Conservation (phyloP, 2,113 vertebrate species). For the Uropsilus gracilis region DNA sequence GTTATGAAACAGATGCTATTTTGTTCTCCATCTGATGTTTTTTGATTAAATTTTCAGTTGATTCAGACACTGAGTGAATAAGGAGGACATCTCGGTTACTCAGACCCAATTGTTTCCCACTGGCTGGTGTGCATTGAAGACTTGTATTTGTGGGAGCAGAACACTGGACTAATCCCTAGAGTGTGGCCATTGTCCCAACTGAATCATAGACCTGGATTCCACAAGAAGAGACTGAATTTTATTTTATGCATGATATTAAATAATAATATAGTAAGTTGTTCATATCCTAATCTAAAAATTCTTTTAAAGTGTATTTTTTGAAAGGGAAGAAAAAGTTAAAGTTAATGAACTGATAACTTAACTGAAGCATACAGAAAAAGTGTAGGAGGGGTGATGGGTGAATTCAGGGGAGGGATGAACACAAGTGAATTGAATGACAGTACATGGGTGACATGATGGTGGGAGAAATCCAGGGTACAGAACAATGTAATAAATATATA, state of each 20-base stretch:
- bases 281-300: not conserved
- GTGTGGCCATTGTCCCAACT: rapidly evolving
- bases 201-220: not conserved
- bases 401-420: too few species aligned
- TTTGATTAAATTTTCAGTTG: not conserved
- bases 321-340: too few species aligned
- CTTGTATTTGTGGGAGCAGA: not conserved
- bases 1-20: not conserved
- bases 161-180: not conserved
- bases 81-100: not conserved
- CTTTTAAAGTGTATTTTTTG: not conserved
- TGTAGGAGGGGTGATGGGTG: too few species aligned
- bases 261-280: not conserved
- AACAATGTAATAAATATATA: too few species aligned
- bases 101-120: not conserved
- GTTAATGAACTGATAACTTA: too few species aligned
- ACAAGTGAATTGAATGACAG: too few species aligned
- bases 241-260: not conserved
- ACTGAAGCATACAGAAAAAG: too few species aligned
- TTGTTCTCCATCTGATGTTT: not conserved
- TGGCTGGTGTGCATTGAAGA: not conserved
- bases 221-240: not conserved
- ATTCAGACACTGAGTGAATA: not conserved
- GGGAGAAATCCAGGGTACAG: too few species aligned
- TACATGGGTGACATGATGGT: too few species aligned